phyloP scores from a whole-genome alignment of 2,113 vertebrate genomes.

The Semicossyphus pulcher region DNA sequence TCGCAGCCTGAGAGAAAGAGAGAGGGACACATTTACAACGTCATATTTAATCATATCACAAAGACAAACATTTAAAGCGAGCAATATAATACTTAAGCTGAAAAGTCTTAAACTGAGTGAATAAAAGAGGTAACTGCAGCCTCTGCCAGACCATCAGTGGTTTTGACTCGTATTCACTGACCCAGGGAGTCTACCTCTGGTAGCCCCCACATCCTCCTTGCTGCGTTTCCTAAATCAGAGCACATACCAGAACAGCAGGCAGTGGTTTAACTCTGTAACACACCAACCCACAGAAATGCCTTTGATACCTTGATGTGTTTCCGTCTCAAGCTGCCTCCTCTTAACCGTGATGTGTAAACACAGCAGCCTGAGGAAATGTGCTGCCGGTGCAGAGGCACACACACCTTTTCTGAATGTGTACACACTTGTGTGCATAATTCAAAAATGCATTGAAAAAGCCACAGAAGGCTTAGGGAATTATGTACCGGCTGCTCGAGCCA shows the following conservation, averaged over 20 bases:
- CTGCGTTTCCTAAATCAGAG: constrained; percentile 73
- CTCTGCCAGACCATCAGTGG: constrained; percentile 26
- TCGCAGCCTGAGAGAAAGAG: constrained; percentile 89
- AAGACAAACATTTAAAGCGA: neutral
- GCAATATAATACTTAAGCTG: neutral
- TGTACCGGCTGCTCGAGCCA: constrained; percentile 39
- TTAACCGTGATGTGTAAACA: constrained; percentile 73
- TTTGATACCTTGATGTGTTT: constrained; percentile 80
- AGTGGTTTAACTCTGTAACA: constrained; percentile 76
- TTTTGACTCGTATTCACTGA: constrained; percentile 64
- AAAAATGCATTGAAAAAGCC: constrained; percentile 58
- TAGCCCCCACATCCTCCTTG: constrained; percentile 62
- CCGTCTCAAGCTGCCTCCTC: constrained; percentile 66
- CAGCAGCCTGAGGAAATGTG: constrained; percentile 64
- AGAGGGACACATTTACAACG: no score
- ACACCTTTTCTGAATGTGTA: constrained; percentile 39
- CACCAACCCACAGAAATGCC: constrained; percentile 79
- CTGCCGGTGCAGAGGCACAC: constrained; percentile 26
- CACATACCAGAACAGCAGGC: constrained; percentile 82
- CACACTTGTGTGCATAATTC: constrained; percentile 46
- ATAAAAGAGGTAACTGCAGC: constrained; percentile 2
- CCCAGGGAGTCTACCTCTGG: constrained; percentile 54
- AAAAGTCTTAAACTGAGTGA: constrained; percentile 1
- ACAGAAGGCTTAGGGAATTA: constrained; percentile 58
- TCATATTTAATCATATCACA: neutral